These are phyloP conservation scores for Pogonophryne albipinna DNA, from an alignment of 2,797 vertebrate species.

Conservation along the genomic window DNA sequence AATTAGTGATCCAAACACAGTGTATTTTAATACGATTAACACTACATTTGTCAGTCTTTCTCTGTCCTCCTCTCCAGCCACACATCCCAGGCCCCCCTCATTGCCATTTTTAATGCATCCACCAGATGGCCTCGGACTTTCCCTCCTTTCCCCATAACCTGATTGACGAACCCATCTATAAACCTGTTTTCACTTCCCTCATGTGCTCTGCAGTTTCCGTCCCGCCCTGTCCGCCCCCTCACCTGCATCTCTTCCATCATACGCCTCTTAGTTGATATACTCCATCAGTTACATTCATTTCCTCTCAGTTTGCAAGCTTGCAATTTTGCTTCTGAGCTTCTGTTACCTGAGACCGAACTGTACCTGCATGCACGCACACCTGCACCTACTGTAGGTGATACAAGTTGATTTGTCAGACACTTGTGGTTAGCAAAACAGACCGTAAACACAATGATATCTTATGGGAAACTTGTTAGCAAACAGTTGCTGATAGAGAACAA, in stretches of 20 bases:
- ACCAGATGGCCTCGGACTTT: background rate
- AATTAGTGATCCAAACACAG: conserved; percentile 2
- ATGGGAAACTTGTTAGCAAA: background rate
- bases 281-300: background rate
- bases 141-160: background rate
- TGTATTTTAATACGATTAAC: background rate
- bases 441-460: conserved; percentile 16
- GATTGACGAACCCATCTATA: background rate
- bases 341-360: background rate
- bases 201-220: background rate
- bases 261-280: background rate
- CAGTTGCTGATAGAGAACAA: background rate
- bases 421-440: no score
- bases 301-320: background rate
- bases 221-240: background rate
- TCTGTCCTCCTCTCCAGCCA: background rate
- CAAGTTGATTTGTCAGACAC: conserved; percentile 1
- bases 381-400: background rate
- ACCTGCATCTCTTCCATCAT: background rate
- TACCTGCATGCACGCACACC: background rate
- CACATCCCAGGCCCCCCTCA: background rate
- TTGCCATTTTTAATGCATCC: background rate
- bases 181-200: background rate
- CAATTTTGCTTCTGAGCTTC: background rate
- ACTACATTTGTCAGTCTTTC: background rate